Base-by-base conservation (phyloP, 2,888 invertebrate species). In the Octodonta nipae region DNA sequence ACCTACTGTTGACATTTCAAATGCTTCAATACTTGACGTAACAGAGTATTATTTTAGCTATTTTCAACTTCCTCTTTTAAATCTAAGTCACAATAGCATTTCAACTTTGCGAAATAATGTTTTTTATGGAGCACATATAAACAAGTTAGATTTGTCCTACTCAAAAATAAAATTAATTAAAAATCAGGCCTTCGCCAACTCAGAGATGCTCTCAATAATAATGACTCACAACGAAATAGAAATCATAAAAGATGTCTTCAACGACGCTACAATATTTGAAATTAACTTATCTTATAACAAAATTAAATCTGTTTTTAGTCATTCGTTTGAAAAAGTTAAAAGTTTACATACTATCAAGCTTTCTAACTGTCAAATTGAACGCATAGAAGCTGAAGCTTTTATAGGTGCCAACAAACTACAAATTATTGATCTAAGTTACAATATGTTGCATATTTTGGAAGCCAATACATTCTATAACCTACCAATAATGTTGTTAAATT, bases 61-160 rank as follows among this genome's bases (percentile, higher is more conserved):
- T 8, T n/a, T 34, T 5, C 2, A 17, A 0, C 5, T 28, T 5
- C 12, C 8, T 5, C 6, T 15, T 7, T 11, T 38, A 15, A 29
- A 38, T 33, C 28, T 38, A 15, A 38, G 35, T 20, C 8, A 10
- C 10, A 35, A 38, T n/a, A 22, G 33, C 13, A 15, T 38, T 16
- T 16, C 16, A 11, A 3, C 20, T 3, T 6, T 38, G 7, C 26
- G 25, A 16, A 30, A 33, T 5, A 20, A 26, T 3, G 11, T 27
- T 15, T 38, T 38, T 11, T n/a, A 8, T 7, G 13, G 26, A n/a
- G 29, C 33, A 3, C 3, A 4, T 5, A 28, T 35, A 3, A 10
- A 17, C 4, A 12, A 7, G 4, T 14, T 38, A 3, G 38, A 38
- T 12, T 13, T 38, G 16, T 38, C 38, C 0, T 15, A 30, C 11